phyloP scores from a whole-genome alignment of 35 echinoderm and acorn worm species.

The Apostichopus parvimensis region DNA sequence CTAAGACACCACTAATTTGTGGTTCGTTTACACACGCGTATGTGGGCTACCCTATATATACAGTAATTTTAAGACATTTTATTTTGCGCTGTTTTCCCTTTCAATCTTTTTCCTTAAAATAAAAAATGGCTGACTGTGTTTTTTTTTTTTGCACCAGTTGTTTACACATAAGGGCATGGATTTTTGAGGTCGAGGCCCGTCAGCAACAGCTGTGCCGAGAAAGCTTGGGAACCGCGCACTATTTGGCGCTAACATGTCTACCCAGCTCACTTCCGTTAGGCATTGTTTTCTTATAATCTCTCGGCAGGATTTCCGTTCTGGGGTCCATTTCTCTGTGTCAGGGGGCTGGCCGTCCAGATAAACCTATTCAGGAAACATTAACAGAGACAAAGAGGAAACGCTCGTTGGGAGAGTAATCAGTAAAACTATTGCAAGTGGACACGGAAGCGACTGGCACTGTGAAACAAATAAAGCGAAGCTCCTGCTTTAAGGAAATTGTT shows the following conservation, averaged over 20 bases:
- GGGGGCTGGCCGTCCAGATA: conserved; percentile 55
- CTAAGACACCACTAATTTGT: too few relatives aligned
- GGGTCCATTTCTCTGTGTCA: conserved; percentile 43
- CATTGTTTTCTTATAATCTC: conserved; percentile 55
- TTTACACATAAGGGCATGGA: not conserved
- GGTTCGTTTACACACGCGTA: too few relatives aligned
- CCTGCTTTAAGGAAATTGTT: conserved; percentile 47
- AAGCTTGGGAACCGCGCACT: conserved; percentile 45
- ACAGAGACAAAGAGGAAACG: conserved; percentile 36
- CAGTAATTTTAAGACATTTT: too few relatives aligned
- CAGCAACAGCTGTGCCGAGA: conserved; percentile 25
- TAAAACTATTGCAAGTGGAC: conserved; percentile 31
- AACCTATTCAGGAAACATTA: conserved; percentile 65
- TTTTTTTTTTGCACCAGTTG: not conserved
- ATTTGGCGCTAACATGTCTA: conserved; percentile 46
- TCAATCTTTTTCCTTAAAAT: too few relatives aligned
- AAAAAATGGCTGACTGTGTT: not conserved
- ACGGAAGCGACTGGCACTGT: conserved; percentile 51
- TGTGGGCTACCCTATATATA: too few relatives aligned
- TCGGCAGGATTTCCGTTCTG: conserved; percentile 37
- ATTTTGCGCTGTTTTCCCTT: too few relatives aligned
- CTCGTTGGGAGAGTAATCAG: conserved; percentile 55
- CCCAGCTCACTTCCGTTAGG: conserved; percentile 38
- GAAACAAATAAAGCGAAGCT: conserved; percentile 51
- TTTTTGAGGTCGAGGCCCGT: conserved; percentile 21